Percentiles rank a stretch among this genome's conserved stretches.
Evolutionary conservation across 2,797 vertebrate species (phyloP).

Genomic region (Streptopelia turtur): DNA sequence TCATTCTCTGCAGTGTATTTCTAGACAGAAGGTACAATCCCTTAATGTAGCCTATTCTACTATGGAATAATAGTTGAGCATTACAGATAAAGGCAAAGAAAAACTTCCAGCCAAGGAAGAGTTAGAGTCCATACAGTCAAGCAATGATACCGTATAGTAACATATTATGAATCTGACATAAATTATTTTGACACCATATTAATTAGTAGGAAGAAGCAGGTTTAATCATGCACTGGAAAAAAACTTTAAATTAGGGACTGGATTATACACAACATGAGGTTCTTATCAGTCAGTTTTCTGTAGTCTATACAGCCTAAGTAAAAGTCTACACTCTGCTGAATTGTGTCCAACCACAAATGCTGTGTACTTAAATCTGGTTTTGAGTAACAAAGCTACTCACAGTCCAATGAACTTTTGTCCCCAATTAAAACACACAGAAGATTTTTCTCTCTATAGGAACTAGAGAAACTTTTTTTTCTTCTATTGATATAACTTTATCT

Average conservation of each 20-base stretch:
- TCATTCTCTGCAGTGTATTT: background rate
- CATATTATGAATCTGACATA: slow-evolving; percentile 5
- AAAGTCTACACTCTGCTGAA: slow-evolving; percentile 6
- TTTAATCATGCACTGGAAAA: slow-evolving; percentile 43
- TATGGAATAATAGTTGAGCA: background rate
- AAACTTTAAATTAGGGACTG: slow-evolving; percentile 32
- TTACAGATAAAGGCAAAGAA: background rate
- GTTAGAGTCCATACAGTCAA: background rate
- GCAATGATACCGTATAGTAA: background rate
- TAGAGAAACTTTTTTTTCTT: background rate
- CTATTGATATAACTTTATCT: background rate
- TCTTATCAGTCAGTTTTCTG: slow-evolving; percentile 17
- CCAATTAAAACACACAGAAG: background rate
- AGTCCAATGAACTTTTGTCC: slow-evolving; percentile 6
- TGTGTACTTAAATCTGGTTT: slow-evolving; percentile 1
- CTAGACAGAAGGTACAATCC: background rate
- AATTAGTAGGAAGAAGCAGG: slow-evolving; percentile 24
- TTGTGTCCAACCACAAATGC: background rate
- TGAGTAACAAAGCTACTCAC: background rate
- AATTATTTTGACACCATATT: slow-evolving; percentile 50
- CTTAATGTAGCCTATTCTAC: background rate
- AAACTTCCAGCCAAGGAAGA: background rate
- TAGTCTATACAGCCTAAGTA: background rate
- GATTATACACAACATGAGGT: slow-evolving; percentile 34
- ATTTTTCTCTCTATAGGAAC: background rate